Base-by-base conservation (phyloP, 2,888 invertebrate genomes). In the Chirona hameri region DNA sequence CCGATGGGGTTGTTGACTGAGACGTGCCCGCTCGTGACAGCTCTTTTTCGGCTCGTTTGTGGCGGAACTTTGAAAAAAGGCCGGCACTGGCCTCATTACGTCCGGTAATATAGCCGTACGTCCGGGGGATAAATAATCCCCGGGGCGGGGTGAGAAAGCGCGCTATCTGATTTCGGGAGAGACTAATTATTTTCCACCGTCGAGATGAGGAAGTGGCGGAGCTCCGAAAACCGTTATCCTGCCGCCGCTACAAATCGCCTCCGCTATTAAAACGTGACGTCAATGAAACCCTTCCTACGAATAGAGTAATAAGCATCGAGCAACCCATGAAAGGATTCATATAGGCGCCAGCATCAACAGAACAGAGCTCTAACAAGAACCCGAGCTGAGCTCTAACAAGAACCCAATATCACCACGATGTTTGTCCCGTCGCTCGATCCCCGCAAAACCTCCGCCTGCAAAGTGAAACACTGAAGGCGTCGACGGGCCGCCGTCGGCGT, bases 1-100 rank as follows among this genome's bases (percentile, higher is more conserved):
- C 29, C 72, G 72, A 46, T 46, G 76, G 76, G 76, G 76, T 76
- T 76, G 76, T 76, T 76, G 76, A 76, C 76, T 76, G 76, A 46
- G 46, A 27, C 76, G 18, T 15, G 76, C 76, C 5, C 9, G 27
- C 12, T 76, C 76, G 76, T 76, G 76, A 76, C 76, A 39, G 76
- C 76, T 76, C 76, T 76, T 76, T 76, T 76, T 76, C 76, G 46
- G 27, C 76, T 46, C 39, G 76, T 76, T 76, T 76, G 39, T 18
- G 76, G 39, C 39, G 21, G 21, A 76, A 46, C 76, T 15, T 27
- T 39, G 39, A 1, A 76, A 76, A 76, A 76, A 76, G 76, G 2
- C 76, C 24, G 39, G 46, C 39, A 21, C 76, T 21, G 76, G 21
- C 10, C 46, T 76, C 76, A 76, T 76, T 76, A 76, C 21, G 39